phyloP scores from a whole-genome alignment of 2,797 vertebrate genomes.

The Adelosebastes latens region DNA sequence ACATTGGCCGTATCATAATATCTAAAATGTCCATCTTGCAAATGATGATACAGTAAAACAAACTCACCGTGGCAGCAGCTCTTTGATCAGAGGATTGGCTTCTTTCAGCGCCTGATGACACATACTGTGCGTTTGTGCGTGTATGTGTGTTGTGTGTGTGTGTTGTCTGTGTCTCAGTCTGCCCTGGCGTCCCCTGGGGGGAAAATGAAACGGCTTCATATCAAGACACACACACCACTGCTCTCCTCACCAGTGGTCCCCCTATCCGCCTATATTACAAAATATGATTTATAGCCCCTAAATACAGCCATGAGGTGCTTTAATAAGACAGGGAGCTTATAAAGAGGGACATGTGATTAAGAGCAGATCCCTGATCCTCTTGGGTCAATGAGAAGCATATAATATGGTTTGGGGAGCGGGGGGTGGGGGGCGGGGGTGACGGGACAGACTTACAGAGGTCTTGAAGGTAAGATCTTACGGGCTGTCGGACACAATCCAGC shows the following conservation, averaged over 20 bases:
- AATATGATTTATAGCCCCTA: conserved; percentile 80
- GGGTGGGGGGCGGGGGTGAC: background rate
- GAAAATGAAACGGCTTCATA: conserved; percentile 75
- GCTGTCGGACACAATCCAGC: conserved; percentile 50
- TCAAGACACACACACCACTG: conserved; percentile 46
- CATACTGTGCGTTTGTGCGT: conserved; percentile 13
- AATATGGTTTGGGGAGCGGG: conserved; percentile 36
- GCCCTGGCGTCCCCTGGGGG: conserved; percentile 53
- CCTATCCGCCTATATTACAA: conserved; percentile 69
- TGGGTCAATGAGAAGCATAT: conserved; percentile 61
- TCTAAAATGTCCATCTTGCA: conserved; percentile 46
- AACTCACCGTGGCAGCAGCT: conserved; percentile 45
- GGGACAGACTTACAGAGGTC: conserved; percentile 57
- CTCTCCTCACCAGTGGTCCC: conserved; percentile 41
- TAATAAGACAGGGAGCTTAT: conserved; percentile 81
- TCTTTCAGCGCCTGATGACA: conserved; percentile 58
- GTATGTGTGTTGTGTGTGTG: background rate
- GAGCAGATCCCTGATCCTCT: conserved; percentile 73
- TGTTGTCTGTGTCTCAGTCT: conserved; percentile 33
- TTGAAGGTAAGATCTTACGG: conserved; percentile 47
- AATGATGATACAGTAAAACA: conserved; percentile 60
- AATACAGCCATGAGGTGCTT: conserved; percentile 72
- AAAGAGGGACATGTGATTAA: conserved; percentile 80
- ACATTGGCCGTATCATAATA: conserved; percentile 24
- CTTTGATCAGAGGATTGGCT: conserved; percentile 76